phyloP scores from a whole-genome alignment of 1,140 invertebrate species.

The Rhagoletis pomonella region DNA sequence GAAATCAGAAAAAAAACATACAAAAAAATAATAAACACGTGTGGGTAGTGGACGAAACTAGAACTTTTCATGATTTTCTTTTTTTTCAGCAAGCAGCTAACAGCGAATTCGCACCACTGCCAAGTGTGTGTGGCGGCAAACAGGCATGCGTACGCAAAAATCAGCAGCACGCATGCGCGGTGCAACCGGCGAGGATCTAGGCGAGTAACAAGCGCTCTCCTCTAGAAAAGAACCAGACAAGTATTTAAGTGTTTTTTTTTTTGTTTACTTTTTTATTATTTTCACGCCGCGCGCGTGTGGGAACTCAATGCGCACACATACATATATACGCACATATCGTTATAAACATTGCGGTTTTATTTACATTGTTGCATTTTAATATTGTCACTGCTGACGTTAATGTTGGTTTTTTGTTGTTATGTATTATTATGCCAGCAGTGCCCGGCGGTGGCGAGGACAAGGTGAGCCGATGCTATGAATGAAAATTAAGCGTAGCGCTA shows the following conservation, averaged over 20 bases:
- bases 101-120: neutral
- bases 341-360: conserved; percentile 3
- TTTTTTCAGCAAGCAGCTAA: neutral
- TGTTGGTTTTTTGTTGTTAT: neutral
- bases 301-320: neutral
- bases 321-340: neutral
- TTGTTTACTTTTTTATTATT: neutral
- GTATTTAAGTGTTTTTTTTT: neutral
- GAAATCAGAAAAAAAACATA: too few species aligned
- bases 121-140: neutral
- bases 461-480: conserved; percentile 16
- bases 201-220: neutral
- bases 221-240: neutral
- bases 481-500: neutral
- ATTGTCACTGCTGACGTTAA: conserved; percentile 5
- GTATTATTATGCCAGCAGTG: neutral
- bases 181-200: neutral
- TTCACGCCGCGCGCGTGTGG: neutral
- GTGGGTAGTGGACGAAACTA: neutral
- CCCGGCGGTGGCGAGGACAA: neutral
- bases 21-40: conserved; percentile 1
- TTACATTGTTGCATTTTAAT: neutral
- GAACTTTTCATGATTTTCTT: neutral
- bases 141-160: neutral
- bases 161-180: neutral